Conservation (phyloP, 2,888 invertebrate species). For the Chymomyza fuscimana region DNA sequence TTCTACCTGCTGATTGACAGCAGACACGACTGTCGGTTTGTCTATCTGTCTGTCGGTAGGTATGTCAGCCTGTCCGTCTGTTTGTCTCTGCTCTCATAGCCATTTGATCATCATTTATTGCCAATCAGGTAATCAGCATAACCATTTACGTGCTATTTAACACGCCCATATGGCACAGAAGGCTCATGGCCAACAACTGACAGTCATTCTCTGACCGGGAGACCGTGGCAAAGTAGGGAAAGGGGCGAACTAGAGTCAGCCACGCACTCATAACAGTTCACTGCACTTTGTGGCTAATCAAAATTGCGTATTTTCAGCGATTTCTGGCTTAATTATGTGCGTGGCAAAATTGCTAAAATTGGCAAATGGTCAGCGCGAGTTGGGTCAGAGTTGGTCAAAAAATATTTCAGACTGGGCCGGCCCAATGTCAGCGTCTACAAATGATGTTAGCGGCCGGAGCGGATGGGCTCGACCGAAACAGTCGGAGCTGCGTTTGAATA, state of each 20-base stretch:
- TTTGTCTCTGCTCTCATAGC: conserved; percentile 46
- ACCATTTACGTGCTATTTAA: conserved; percentile 36
- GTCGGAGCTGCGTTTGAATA: conserved; percentile 26
- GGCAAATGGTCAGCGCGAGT: neutral
- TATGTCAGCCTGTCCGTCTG: neutral
- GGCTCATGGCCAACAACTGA: neutral
- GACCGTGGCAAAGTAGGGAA: neutral
- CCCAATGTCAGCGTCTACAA: neutral
- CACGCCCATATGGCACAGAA: conserved; percentile 18
- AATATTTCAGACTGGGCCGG: neutral
- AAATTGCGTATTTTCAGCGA: conserved; percentile 53
- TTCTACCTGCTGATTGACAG: no score
- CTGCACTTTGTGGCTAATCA: conserved; percentile 56
- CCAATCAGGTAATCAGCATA: conserved; percentile 34
- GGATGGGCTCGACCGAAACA: neutral
- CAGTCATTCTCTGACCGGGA: neutral
- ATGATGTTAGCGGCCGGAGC: neutral
- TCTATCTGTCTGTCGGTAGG: no score
- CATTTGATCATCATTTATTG: conserved; percentile 36
- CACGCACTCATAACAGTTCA: conserved; percentile 36
- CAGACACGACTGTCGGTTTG: no score
- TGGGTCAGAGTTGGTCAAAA: neutral
- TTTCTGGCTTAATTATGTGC: conserved; percentile 47
- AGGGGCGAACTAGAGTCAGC: conserved; percentile 5
- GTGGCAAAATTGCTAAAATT: neutral